phyloP scores from a whole-genome alignment of 2,888 invertebrate genomes.

The Melinaea menophilus region DNA sequence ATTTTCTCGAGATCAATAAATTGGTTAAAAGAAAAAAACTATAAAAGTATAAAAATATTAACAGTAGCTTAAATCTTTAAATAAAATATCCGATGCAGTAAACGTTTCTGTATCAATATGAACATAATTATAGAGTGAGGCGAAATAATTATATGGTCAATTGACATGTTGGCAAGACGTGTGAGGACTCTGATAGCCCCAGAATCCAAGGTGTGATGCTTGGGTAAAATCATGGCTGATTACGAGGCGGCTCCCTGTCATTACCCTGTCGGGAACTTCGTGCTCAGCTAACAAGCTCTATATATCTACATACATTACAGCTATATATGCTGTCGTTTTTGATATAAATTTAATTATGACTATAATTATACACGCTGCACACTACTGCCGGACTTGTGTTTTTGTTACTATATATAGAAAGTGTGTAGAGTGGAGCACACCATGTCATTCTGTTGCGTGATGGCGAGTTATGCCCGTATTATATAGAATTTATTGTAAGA shows the following conservation, averaged over 20 bases:
- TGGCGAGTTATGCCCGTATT: no score
- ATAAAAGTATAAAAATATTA: constrained; percentile 5
- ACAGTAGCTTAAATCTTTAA: constrained; percentile 19
- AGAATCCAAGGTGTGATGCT: constrained; percentile 65
- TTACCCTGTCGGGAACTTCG: constrained; percentile 53
- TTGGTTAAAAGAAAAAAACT: neutral
- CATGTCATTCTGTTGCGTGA: no score
- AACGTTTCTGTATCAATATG: constrained; percentile 38
- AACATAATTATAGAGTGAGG: constrained; percentile 60
- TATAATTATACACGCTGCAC: no score
- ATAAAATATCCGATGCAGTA: constrained; percentile 15
- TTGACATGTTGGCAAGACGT: constrained; percentile 49
- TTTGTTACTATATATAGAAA: no score
- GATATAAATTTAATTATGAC: neutral
- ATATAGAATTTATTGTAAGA: no score
- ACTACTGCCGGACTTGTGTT: no score
- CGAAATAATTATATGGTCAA: constrained; percentile 66
- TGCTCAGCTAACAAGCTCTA: constrained; percentile 55
- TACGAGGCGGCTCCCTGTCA: constrained; percentile 66
- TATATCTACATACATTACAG: constrained; percentile 30
- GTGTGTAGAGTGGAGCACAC: no score
- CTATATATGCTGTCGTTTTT: constrained; percentile 13
- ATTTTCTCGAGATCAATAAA: neutral
- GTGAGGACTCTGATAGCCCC: constrained; percentile 61
- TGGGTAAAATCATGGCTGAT: constrained; percentile 65